These are phyloP conservation scores for Nezara viridula DNA, from an alignment of 2,888 invertebrate genomes.

Conservation along the genomic window DNA sequence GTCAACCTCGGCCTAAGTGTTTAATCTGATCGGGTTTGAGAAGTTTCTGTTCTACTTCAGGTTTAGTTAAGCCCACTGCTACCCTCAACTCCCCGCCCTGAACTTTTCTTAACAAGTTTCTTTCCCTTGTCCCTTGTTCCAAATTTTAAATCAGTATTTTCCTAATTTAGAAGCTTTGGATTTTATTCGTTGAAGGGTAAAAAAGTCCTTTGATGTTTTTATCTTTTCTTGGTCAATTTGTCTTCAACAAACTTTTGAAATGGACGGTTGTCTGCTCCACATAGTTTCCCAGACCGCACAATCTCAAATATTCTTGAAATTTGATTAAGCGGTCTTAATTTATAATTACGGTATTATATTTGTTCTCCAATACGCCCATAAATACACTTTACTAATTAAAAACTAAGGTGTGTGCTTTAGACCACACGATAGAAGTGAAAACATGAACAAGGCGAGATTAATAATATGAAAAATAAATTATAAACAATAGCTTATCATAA, in stretches of 20 bases:
- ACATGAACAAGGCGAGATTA: no score
- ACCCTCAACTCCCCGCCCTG: not conserved
- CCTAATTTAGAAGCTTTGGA: not conserved
- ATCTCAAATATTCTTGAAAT: no score
- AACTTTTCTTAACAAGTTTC: not conserved
- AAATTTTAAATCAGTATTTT: not conserved
- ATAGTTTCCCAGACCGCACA: no score
- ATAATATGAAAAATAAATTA: no score
- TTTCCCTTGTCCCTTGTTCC: not conserved
- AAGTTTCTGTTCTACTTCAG: not conserved
- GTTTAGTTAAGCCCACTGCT: not conserved
- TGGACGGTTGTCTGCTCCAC: no score
- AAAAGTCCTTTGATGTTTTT: not conserved
- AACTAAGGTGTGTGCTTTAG: no score
- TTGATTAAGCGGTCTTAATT: no score
- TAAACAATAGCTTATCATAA: no score
- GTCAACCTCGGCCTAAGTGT: not conserved
- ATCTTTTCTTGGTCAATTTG: not conserved
- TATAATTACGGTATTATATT: no score
- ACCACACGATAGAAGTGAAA: no score
- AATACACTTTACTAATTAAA: no score
- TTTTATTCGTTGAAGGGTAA: not conserved
- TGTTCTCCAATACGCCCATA: no score
- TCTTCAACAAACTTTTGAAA: not conserved
- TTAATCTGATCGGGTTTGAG: constrained; percentile 13